These are phyloP conservation scores for Periophthalmodon schlosseri DNA, from an alignment of 2,113 vertebrate species.

Conservation along the genomic window DNA sequence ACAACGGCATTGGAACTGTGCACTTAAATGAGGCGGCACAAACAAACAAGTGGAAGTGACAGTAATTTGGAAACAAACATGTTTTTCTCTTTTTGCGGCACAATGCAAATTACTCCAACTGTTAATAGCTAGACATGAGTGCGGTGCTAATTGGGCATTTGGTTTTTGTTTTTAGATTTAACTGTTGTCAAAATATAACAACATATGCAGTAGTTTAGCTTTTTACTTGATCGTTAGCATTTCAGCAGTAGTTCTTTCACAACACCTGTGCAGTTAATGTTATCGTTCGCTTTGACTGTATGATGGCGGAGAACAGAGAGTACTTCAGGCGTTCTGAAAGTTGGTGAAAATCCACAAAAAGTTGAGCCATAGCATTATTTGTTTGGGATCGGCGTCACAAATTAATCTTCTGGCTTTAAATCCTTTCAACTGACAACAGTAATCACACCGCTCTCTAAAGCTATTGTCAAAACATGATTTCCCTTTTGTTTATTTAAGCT, in stretches of 20 bases:
- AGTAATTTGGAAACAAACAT: slow-evolving; percentile 26
- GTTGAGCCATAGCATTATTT: no score
- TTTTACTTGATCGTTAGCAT: not conserved
- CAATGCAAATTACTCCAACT: slow-evolving; percentile 35
- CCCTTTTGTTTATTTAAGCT: no score
- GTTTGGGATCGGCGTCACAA: no score
- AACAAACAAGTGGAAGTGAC: slow-evolving; percentile 5
- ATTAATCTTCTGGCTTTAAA: not conserved
- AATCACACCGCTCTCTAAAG: not conserved
- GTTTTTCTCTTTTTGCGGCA: slow-evolving; percentile 24
- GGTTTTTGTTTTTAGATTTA: slow-evolving; percentile 26
- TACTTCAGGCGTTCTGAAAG: no score
- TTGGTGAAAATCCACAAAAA: no score
- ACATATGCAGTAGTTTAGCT: slow-evolving; percentile 11
- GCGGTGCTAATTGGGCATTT: slow-evolving; percentile 58
- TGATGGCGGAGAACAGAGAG: no score
- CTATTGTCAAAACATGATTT: no score
- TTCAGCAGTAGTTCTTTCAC: no score
- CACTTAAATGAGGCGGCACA: not conserved
- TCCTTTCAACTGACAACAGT: not conserved
- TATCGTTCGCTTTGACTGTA: no score
- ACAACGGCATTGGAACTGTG: not conserved
- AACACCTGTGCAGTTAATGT: no score
- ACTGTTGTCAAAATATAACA: slow-evolving; percentile 43
- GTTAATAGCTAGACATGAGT: slow-evolving; percentile 46